Evolutionary conservation across 2,797 vertebrate species (phyloP).

Genomic region (Betta splendens): DNA sequence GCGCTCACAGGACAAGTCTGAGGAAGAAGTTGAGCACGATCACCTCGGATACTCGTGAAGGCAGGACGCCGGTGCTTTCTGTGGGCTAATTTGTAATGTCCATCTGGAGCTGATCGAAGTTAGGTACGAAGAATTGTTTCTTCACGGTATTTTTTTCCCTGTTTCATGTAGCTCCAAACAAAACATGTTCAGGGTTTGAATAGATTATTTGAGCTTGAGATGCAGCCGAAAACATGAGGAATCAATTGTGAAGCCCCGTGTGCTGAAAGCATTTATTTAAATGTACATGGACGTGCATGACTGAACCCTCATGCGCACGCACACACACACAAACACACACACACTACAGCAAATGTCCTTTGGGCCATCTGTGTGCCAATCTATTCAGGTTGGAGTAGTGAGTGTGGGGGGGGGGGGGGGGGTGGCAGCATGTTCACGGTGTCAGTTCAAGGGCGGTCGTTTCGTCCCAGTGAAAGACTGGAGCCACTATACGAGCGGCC

Average conservation of each 20-base stretch:
- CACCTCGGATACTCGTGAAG: no score
- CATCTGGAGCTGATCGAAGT: conserved; percentile 46
- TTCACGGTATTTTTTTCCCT: conserved; percentile 28
- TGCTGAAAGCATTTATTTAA: conserved; percentile 15
- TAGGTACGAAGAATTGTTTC: neutral
- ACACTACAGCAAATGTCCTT: conserved; percentile 34
- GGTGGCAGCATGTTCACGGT: conserved; percentile 28
- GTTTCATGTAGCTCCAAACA: conserved; percentile 46
- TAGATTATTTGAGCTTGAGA: conserved; percentile 28
- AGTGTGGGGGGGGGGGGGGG: neutral
- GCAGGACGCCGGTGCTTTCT: conserved; percentile 4
- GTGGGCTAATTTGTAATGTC: neutral
- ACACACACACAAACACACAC: conserved; percentile 16
- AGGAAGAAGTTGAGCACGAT: no score
- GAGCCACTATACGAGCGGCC: conserved; percentile 40
- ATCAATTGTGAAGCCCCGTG: conserved; percentile 22
- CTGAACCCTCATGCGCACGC: conserved; percentile 3
- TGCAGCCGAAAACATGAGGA: conserved; percentile 28
- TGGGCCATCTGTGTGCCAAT: conserved; percentile 40
- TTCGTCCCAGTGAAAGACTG: conserved; percentile 51
- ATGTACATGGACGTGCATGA: conserved; percentile 14
- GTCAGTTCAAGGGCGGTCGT: conserved; percentile 55
- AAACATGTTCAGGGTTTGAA: conserved; percentile 39
- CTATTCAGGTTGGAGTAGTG: conserved; percentile 5
- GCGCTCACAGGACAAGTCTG: no score